Evolutionary conservation across 2,888 invertebrate species (phyloP).

Genomic region (Morpho deidamia): DNA sequence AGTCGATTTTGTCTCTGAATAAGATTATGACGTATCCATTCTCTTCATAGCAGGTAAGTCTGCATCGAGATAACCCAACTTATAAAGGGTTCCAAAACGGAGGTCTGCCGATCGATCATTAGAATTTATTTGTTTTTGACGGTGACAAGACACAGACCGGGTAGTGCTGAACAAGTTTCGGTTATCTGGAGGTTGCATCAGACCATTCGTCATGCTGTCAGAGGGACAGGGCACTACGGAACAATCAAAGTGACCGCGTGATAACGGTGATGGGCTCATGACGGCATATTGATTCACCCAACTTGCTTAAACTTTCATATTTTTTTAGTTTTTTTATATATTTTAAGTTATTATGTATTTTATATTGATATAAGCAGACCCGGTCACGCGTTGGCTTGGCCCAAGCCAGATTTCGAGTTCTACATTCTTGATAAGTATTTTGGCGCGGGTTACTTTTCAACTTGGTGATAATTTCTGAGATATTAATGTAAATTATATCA

Average conservation of each 20-base stretch:
- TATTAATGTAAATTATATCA: no score
- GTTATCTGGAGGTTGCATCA: slow-evolving; percentile 62
- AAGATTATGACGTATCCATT: slow-evolving; percentile 32
- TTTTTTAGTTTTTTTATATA: not conserved
- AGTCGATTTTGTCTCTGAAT: slow-evolving; percentile 5
- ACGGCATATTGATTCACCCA: slow-evolving; percentile 21
- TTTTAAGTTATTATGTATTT: not conserved
- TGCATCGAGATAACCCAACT: slow-evolving; percentile 56
- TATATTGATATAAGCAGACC: no score
- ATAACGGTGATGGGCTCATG: slow-evolving; percentile 51
- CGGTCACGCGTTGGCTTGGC: no score
- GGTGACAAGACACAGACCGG: slow-evolving; percentile 63
- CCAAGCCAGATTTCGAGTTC: no score
- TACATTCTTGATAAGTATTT: no score
- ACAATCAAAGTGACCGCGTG: slow-evolving; percentile 72
- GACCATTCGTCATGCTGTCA: slow-evolving; percentile 76
- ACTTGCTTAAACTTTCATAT: not conserved
- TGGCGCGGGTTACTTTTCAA: no score
- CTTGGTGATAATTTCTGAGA: no score
- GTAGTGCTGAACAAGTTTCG: slow-evolving; percentile 36
- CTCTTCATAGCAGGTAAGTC: slow-evolving; percentile 48
- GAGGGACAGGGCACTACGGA: slow-evolving; percentile 58
- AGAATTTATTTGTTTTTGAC: slow-evolving; percentile 74
- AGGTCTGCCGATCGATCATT: slow-evolving; percentile 72
- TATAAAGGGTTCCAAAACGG: slow-evolving; percentile 65